phyloP scores from a whole-genome alignment of 2,888 invertebrate species.

The Nebria brevicollis region DNA sequence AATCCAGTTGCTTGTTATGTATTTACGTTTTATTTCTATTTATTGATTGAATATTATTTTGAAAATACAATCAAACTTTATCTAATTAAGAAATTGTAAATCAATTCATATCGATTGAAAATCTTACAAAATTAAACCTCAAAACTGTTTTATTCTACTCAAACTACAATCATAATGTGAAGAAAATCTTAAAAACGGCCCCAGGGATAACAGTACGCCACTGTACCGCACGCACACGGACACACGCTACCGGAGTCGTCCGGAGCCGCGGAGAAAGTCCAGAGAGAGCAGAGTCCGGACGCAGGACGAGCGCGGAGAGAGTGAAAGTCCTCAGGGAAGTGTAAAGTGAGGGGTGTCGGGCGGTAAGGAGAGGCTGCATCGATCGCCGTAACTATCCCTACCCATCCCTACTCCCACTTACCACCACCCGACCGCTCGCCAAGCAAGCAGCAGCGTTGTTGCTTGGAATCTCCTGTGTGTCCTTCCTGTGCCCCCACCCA shows the following conservation, averaged over 20 bases:
- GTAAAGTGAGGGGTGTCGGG: conserved; percentile 60
- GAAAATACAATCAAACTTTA: background rate
- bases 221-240: conserved; percentile 40
- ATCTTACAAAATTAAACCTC: background rate
- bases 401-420: conserved; percentile 13
- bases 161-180: background rate
- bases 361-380: conserved; percentile 56
- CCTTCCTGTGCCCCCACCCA: background rate
- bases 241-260: conserved; percentile 52
- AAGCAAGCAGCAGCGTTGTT: conserved; percentile 3
- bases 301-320: conserved; percentile 56
- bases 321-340: conserved; percentile 66
- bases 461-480: conserved; percentile 19
- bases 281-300: conserved; percentile 49
- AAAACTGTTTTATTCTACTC: background rate
- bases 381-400: conserved; percentile 52
- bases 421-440: background rate
- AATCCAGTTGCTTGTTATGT: no score
- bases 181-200: conserved; percentile 7
- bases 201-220: conserved; percentile 21
- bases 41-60: no score
- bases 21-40: no score
- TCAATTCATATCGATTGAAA: background rate
- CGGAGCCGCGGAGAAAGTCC: conserved; percentile 52
- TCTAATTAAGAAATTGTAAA: background rate